phyloP scores from a whole-genome alignment of 2,797 vertebrate genomes.

The Microctenopoma lineatum region DNA sequence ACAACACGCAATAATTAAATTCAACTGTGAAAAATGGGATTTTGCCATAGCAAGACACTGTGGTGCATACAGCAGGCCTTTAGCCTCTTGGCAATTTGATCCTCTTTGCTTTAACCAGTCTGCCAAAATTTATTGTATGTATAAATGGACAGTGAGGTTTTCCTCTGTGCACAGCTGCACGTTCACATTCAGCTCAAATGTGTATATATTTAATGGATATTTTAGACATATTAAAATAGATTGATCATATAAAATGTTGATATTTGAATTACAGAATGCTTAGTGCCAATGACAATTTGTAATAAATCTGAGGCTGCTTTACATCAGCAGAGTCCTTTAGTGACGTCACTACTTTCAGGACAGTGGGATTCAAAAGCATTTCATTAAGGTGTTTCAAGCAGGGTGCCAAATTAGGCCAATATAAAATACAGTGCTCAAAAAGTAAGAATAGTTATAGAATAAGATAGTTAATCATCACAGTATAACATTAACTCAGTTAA shows the following conservation, averaged over 20 bases:
- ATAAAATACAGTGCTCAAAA: no score
- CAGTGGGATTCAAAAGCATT: no score
- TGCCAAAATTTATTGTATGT: constrained; percentile 32
- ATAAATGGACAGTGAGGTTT: constrained; percentile 39
- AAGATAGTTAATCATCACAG: no score
- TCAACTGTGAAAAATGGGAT: constrained; percentile 42
- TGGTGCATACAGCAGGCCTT: constrained; percentile 5
- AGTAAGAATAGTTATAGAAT: no score
- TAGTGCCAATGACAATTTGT: not conserved
- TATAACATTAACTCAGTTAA: no score
- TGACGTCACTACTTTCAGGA: not conserved
- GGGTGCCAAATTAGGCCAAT: no score
- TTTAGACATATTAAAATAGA: not conserved
- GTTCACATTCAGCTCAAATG: constrained; percentile 11
- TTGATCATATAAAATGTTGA: not conserved
- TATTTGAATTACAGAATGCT: constrained; percentile 5
- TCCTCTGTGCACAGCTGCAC: constrained; percentile 44
- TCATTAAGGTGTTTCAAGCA: no score
- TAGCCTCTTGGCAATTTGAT: constrained; percentile 16
- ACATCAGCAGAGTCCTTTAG: constrained; percentile 25
- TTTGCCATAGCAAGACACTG: constrained; percentile 3
- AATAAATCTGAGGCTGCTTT: constrained; percentile 35
- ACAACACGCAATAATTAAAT: constrained; percentile 46
- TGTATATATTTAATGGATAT: not conserved
- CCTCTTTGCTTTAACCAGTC: constrained; percentile 10